A percentile compares a stretch with the other conserved stretches of the same genome.
Evolutionary conservation across 1,140 invertebrate genomes (phyloP).

Genomic region (Drosophila ambigua): DNA sequence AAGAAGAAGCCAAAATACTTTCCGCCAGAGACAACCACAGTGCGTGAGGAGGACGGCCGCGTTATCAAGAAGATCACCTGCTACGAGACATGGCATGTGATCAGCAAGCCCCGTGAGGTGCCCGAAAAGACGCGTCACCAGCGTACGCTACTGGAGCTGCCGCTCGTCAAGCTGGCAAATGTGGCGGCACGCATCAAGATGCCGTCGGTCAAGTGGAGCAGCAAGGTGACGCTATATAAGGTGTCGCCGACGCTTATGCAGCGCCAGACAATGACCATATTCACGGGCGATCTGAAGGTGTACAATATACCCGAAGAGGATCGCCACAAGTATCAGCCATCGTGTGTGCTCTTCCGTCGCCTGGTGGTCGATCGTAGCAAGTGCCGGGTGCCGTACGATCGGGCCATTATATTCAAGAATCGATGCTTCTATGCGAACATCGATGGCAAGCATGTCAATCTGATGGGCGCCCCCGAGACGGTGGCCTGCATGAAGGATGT

Average conservation of each 20-base stretch:
- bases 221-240: slow-evolving; percentile 79
- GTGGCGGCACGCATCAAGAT: slow-evolving; percentile 57
- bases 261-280: slow-evolving; percentile 63
- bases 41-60: slow-evolving; percentile 76
- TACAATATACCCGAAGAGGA: slow-evolving; percentile 76
- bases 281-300: slow-evolving; percentile 75
- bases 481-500: slow-evolving; percentile 65
- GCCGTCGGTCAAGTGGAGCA: slow-evolving; percentile 69
- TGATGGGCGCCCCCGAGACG: slow-evolving; percentile 71
- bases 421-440: slow-evolving; percentile 81
- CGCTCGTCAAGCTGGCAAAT: slow-evolving; percentile 77
- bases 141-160: slow-evolving; percentile 70
- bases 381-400: slow-evolving; percentile 76
- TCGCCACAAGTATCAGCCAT: slow-evolving; percentile 79
- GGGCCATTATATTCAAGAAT: slow-evolving; percentile 83
- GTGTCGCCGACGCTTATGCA: slow-evolving; percentile 56
- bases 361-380: slow-evolving; percentile 52
- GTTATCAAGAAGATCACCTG: slow-evolving; percentile 83
- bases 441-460: slow-evolving; percentile 80
- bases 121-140: slow-evolving; percentile 43
- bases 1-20: slow-evolving; percentile 46
- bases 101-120: slow-evolving; percentile 54
- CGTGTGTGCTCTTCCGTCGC: slow-evolving; percentile 77
- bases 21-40: slow-evolving; percentile 73
- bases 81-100: slow-evolving; percentile 83